Evolutionary conservation across 2,888 invertebrate genomes (phyloP), one percentile per base, ranked within the genome.

Genomic region (Pinctada fucata): DNA sequence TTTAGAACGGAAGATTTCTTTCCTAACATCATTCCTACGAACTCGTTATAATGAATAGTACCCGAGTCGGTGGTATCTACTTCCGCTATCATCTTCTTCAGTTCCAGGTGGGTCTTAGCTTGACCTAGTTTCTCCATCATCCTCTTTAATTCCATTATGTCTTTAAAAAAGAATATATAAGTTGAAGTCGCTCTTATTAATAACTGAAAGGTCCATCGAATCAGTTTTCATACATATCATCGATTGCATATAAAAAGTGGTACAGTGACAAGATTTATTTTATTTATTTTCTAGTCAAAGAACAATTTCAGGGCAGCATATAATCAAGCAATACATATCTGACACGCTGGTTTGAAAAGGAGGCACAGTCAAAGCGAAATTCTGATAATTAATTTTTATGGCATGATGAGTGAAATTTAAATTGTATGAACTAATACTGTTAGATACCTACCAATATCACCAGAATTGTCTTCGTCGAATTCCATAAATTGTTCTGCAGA

Each of bases 81-180:
- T 80, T 92, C 90, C 13, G 79, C 80, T 72, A 91, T 91, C 91
- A 92, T 91, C 80, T 91, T 91, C 84, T 89, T 91, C 74, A 91
- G 81, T 84, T 92, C 92, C 65, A 89, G 81, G 79, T 92, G 91
- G 0, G 92, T 92, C 83, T 91, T 91, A 3, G 91, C 86, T 75
- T 90, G 90, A 2, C 91, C 91, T 51, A 92, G 84, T 75, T 90
- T 90, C 84, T 92, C 90, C 86, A 92, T 78, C 90, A 91, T 90
- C 73, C 86, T 84, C 73, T 91, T 90, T 65, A 92, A 81, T 47
- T 91, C 91, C 88, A 90, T 90, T 58, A 90, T 77, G 81, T 91
- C 92, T 91, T 82, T n/a, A 76, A 76, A 31, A 31, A 31, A 31
- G 31, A 31, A 31, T 31, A 31, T 31, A 67, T 47, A 75, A 8